Percentiles rank a stretch among this genome's conserved stretches.
Conservation (phyloP, 2,113 vertebrate genomes). For the Blennius ocellaris region DNA sequence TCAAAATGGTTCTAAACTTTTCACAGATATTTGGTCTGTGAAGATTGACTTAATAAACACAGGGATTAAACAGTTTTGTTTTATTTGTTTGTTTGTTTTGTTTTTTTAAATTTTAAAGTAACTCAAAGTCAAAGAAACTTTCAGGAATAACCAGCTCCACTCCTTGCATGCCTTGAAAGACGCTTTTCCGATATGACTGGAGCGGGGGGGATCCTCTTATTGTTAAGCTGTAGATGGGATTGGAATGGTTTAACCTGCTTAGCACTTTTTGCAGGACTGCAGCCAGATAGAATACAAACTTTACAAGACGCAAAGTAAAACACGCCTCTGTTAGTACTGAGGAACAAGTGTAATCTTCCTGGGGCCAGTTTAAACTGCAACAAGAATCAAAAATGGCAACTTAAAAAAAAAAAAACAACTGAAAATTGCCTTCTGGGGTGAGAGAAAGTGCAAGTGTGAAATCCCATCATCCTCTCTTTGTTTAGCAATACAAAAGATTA, state of each 20-base stretch:
- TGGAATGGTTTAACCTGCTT: constrained; percentile 62
- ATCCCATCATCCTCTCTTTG: too few relatives aligned
- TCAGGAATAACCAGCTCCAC: neutral
- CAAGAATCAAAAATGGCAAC: neutral
- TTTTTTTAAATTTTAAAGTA: neutral
- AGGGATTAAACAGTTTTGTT: neutral
- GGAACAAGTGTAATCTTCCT: neutral
- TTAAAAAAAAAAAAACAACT: too few relatives aligned
- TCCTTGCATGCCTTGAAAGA: constrained; percentile 34
- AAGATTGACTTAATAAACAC: neutral
- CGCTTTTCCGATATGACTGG: constrained; percentile 24
- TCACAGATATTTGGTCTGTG: neutral
- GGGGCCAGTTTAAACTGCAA: neutral
- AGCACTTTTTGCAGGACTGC: constrained; percentile 38
- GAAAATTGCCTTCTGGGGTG: too few relatives aligned
- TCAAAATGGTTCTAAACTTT: neutral
- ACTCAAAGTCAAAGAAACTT: constrained; percentile 20
- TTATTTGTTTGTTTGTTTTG: too few relatives aligned
- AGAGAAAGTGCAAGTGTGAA: too few relatives aligned
- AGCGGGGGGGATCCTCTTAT: constrained; percentile 61
- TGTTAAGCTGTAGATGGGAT: constrained; percentile 69
- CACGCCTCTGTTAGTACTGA: too few relatives aligned
- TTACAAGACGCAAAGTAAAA: neutral
- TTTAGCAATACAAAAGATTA: too few relatives aligned
- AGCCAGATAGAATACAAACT: constrained; percentile 23